Base-by-base conservation (phyloP, 1,140 invertebrate genomes). In the Sesamia nonagrioides region DNA sequence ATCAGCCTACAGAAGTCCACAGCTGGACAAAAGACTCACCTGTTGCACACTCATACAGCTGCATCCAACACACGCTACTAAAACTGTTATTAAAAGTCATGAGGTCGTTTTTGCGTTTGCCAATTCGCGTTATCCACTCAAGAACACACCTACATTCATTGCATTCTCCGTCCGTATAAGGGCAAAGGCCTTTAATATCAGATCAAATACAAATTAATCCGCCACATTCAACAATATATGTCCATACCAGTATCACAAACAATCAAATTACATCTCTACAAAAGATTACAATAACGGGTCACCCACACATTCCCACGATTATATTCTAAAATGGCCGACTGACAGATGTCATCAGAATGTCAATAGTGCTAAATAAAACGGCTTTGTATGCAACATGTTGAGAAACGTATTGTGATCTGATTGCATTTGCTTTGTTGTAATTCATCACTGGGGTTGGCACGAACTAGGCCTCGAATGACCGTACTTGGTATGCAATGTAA, bases 341-440 rank as follows among this genome's bases (percentile, higher is more conserved):
- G 79, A 77, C 79, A 81, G 63, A 77, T 81, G 79, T 81, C 79
- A 77, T 73, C 75, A 17, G 45, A 81, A 77, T 81, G 79, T 77
- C 79, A 81, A 77, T 81, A 73, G 15, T 27, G 21, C 18, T 56
- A 74, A 52, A 79, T 58, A 79, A 73, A 9, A 40, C 48, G n/a
- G 52, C 58, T 60, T 74, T 58, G 69, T 69, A 33, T 75, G 42
- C 27, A 48, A 75, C 73, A 35, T 18, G 61, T 61, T 75, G 58
- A 50, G 54, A 60, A 75, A 75, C 45, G 66, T 69, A 69, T 66
- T 66, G 40, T 63, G 37, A 50, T 35, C 18, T 35, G 66, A 69
- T 69, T 33, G 21, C 42, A 50, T 69, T 50, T 69, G 42, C 48
- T 69, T 69, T 42, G 21, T 48, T 8, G 27, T 48, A 15, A 33